Evolutionary conservation across 23 tunicate genomes (phyloP).

Genomic region (Ascidia mentula): DNA sequence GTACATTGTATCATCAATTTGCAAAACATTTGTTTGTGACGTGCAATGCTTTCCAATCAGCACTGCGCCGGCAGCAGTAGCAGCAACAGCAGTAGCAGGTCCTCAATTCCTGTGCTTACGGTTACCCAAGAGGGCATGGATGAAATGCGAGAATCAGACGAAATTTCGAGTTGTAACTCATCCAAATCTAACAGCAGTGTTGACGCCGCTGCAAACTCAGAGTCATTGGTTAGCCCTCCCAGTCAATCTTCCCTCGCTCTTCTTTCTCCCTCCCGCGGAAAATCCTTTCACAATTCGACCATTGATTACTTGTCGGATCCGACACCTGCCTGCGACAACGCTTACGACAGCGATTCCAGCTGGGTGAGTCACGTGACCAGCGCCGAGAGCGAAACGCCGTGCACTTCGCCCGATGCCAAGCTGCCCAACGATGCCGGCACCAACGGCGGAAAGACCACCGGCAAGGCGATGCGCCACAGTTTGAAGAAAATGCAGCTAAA

Average conservation of each 20-base stretch:
- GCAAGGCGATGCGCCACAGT: slow-evolving; percentile 4
- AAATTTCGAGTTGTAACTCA: neutral
- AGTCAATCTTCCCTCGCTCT: neutral
- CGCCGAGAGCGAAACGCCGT: neutral
- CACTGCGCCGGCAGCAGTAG: too few species aligned
- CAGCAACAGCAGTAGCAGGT: too few species aligned
- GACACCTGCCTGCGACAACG: neutral
- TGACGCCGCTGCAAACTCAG: neutral
- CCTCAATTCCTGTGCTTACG: neutral
- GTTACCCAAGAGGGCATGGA: neutral
- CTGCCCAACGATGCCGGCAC: neutral
- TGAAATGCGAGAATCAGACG: neutral
- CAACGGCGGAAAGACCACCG: neutral
- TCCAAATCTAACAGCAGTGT: neutral
- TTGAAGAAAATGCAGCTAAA: slow-evolving; percentile 14
- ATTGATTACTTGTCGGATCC: neutral
- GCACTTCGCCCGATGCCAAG: neutral
- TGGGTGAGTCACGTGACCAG: slow-evolving; percentile 34
- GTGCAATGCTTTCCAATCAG: too few species aligned
- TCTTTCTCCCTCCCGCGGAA: neutral
- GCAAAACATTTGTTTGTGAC: too few species aligned
- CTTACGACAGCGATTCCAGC: slow-evolving; percentile 34
- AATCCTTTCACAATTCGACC: neutral
- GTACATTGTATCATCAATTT: too few species aligned
- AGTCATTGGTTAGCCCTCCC: neutral